Base-by-base conservation (phyloP, 2,888 invertebrate genomes). In the Papilio protenor region DNA sequence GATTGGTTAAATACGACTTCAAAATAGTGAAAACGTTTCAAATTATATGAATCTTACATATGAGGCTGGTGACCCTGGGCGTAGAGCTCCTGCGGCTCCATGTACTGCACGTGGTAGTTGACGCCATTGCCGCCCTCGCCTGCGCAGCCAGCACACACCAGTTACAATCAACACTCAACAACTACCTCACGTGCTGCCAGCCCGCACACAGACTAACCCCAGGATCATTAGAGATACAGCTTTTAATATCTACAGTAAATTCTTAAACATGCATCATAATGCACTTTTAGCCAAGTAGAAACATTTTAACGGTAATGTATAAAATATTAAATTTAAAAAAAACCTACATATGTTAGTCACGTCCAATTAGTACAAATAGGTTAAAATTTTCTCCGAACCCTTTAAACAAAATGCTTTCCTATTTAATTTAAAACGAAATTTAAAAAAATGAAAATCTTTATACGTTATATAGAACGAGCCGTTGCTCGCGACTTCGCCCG, bases 101-200 rank as follows among this genome's bases (percentile, higher is more conserved):
- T 96, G 95, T 97, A 97, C 89, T 97, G 97, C 85, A 97, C 96
- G 88, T 97, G 97, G 87, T 97, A 97, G 86, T 96, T 96, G 91
- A 96, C 96, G 76, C 95, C 95, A 80, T 90, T 92, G 81, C 96
- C 95, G 71, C 95, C 95, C 87, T 96, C 96, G 84, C 95, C 95
- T 93, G 95, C 82, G 91, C 90, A 88, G 89, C 88, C 78, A 85
- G 83, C 83, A 82, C 76, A 80, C 81, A 61, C 49, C 71, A 64
- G 27, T 49, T 45, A 73, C 27, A 21, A 2, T 61, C 27, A 61
- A 27, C 14, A 27, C 4, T 59, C 57, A 23, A 59, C 21, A 59
- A 23, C 61, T 61, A 27, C 14, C 27, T 61, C 23, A n/a, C 59
- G 14, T 27, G 59, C 18, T 55, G 27, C 23, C 52, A 18, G 27